Evolutionary conservation across 92 coral and sea anemone species (phyloP).

Genomic region (Virgularia gustaviana): DNA sequence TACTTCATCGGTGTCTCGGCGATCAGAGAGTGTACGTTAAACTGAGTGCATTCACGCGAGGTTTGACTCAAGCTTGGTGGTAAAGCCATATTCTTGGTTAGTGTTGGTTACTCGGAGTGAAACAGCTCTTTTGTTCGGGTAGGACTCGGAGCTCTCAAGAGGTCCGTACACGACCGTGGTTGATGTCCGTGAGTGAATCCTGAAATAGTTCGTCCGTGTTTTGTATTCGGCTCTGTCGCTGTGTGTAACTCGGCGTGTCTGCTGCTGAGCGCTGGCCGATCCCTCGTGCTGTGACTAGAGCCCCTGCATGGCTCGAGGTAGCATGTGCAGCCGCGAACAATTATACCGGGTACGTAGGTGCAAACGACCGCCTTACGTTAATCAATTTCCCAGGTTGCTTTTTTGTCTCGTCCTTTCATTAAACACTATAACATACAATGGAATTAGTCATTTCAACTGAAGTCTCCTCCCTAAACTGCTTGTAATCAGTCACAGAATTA

Average conservation of each 20-base stretch:
- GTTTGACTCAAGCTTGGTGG: too few relatives aligned
- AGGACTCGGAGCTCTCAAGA: neutral
- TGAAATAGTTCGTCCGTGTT: neutral
- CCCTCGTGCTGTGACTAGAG: slow-evolving; percentile 41
- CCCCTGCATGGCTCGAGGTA: slow-evolving; percentile 22
- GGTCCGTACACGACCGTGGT: neutral
- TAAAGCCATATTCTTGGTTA: too few relatives aligned
- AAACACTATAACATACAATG: slow-evolving; percentile 44
- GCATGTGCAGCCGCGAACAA: slow-evolving; percentile 40
- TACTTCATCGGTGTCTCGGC: slow-evolving; percentile 25
- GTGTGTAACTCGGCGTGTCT: too few relatives aligned
- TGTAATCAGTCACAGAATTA: slow-evolving; percentile 7
- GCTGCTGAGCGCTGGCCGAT: neutral
- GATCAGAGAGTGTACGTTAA: slow-evolving; percentile 30
- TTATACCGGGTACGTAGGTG: slow-evolving; percentile 34
- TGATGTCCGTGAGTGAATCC: neutral
- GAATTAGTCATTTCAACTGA: slow-evolving; percentile 40
- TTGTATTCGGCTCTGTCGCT: too few relatives aligned
- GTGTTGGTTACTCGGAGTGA: too few relatives aligned
- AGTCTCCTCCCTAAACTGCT: slow-evolving; percentile 38
- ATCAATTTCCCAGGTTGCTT: slow-evolving; percentile 41
- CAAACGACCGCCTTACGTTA: slow-evolving; percentile 39
- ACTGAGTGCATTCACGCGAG: slow-evolving; percentile 25
- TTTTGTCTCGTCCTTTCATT: slow-evolving; percentile 28
- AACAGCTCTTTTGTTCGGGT: slow-evolving; percentile 6